These are phyloP conservation scores for Naja naja DNA, from an alignment of 2,113 vertebrate genomes.

Conservation along the genomic window DNA sequence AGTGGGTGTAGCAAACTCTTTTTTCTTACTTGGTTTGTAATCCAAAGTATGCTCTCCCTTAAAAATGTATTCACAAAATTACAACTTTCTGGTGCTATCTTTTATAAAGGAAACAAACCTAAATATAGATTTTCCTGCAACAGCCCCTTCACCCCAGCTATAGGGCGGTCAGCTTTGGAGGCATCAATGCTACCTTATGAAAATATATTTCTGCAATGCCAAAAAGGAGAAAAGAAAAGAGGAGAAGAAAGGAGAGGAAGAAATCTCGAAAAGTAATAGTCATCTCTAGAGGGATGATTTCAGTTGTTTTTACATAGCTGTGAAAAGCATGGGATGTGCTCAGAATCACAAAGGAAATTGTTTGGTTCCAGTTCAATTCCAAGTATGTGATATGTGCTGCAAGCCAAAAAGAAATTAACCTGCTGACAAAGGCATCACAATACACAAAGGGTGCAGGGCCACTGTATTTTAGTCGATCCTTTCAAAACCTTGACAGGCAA, in stretches of 20 bases:
- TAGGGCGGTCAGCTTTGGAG: too few relatives aligned
- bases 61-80: not conserved
- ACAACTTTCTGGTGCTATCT: not conserved
- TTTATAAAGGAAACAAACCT: not conserved
- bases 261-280: not conserved
- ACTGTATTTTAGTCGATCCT: not conserved
- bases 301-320: not conserved
- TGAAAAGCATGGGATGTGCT: not conserved
- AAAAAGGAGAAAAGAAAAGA: not conserved
- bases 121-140: not conserved
- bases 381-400: not conserved
- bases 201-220: not conserved
- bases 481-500: not conserved
- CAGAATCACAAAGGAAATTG: not conserved
- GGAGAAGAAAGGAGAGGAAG: not conserved
- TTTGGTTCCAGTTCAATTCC: not conserved
- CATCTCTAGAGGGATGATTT: not conserved
- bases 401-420: conserved; percentile 12
- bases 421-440: not conserved
- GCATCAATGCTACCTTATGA: not conserved
- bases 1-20: not conserved
- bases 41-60: not conserved
- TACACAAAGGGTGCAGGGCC: not conserved
- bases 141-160: not conserved
- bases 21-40: conserved; percentile 18